Conservation (phyloP, 92 coral and sea anemone species). For the Epizoanthus scotinus region DNA sequence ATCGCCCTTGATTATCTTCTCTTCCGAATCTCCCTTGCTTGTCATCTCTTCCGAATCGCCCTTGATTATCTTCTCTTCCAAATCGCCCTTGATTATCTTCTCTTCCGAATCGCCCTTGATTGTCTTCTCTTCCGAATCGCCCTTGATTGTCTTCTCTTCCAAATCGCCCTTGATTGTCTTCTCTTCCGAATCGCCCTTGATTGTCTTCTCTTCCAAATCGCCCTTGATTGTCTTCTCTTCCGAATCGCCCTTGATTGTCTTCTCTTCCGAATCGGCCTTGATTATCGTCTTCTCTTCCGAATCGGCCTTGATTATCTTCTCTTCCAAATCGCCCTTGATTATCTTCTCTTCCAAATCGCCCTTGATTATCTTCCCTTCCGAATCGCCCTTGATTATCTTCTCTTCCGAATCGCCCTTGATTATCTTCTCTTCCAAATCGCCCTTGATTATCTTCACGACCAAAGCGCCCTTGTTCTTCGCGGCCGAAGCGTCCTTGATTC, state of each 20-base stretch:
- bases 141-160: background rate
- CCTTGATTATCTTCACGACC: background rate
- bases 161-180: too few species aligned
- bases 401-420: background rate
- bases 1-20: constrained; percentile 21
- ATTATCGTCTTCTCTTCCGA: too few species aligned
- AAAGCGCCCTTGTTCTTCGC: constrained; percentile 1
- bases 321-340: too few species aligned
- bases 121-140: background rate
- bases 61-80: constrained; percentile 1
- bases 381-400: background rate
- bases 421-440: background rate
- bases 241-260: too few species aligned
- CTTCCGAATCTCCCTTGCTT: constrained; percentile 19
- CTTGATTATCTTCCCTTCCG: too few species aligned
- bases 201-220: background rate
- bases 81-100: constrained; percentile 6
- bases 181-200: too few species aligned
- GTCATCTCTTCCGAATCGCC: constrained; percentile 17
- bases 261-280: too few species aligned
- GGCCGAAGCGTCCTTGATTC: constrained; percentile 1
- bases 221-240: too few species aligned
- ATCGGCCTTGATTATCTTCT: too few species aligned
- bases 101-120: too few species aligned
- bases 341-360: too few species aligned